Evolutionary conservation across 2,797 vertebrate species (phyloP), one percentile per base, ranked within the genome.

Genomic region (Enteromius unitaeniatus): DNA sequence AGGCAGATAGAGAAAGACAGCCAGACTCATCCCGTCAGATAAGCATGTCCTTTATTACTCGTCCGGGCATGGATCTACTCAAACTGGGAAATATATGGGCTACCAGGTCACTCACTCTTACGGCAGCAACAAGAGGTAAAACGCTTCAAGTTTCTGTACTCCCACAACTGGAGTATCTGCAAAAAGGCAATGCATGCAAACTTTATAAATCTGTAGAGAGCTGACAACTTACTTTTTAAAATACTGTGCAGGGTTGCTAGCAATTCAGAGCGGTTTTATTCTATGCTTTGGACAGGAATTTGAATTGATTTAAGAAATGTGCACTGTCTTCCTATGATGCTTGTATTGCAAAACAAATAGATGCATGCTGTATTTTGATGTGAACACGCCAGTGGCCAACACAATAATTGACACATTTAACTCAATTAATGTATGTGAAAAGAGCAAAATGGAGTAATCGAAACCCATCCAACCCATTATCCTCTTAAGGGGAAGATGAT

Each of bases 1-100:
- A 13, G 60, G 64, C 87, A 76, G 84, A 74, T 80, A 78, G 73
- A 85, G 78, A 82, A 88, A 42, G 78, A 73, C 58, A 34, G 76
- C 11, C 76, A 78, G 42, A 65, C 53, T 74, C 60, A 58, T 78
- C 53, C 64, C 6, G 34, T 67, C 21, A 62, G 65, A 70, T 8
- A 34, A 23, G 75, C 51, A 70, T 78, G 82, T 78, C 34, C n/a
- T 77, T 53, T 55, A 19, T 67, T 47, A 82, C n/a, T 49, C 8
- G 47, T 76, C 31, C 58, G 75, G 49, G 51, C 47, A 69, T 69
- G 75, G 74, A 26, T 83, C 37, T 31, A 70, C 82, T 78, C 37
- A 70, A 78, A 62, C 75, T 70, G 72, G 82, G 75, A 78, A 62
- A 58, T 70, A 84, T 37, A 84, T 78, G 82, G 75, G 82, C 75